Percentiles rank a stretch among this genome's conserved stretches.
Conservation (phyloP, 2,113 vertebrate genomes). For the Rhinichthys klamathensis region DNA sequence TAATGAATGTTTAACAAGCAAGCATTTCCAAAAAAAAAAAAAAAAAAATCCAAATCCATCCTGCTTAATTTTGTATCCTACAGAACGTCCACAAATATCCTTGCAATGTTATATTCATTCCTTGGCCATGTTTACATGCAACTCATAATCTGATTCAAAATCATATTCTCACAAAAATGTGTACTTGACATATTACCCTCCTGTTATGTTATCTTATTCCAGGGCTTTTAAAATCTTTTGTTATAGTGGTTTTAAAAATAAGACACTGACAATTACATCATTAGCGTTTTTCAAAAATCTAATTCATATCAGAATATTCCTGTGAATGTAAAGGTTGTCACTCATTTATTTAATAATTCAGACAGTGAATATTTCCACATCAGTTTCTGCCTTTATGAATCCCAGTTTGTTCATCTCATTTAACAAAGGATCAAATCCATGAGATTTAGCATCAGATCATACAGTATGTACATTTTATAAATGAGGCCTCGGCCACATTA, state of each 20-base stretch:
- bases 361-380: background rate
- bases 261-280: background rate
- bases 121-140: background rate
- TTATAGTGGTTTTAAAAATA: background rate
- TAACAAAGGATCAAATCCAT: background rate
- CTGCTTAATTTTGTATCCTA: background rate
- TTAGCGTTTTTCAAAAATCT: background rate
- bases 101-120: background rate
- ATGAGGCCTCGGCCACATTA: constrained; percentile 38
- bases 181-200: background rate
- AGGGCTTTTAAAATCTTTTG: background rate
- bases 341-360: background rate
- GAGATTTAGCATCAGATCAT: background rate
- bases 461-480: background rate
- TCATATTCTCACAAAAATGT: background rate
- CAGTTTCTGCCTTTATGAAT: background rate
- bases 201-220: background rate
- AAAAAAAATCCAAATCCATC: background rate
- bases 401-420: background rate
- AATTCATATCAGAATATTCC: background rate
- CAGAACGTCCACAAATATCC: background rate
- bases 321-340: background rate
- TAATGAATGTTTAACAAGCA: background rate
- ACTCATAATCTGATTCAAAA: background rate
- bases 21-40: no score